Evolutionary conservation across 2,113 vertebrate species (phyloP).

Genomic region (Elaphurus davidianus): DNA sequence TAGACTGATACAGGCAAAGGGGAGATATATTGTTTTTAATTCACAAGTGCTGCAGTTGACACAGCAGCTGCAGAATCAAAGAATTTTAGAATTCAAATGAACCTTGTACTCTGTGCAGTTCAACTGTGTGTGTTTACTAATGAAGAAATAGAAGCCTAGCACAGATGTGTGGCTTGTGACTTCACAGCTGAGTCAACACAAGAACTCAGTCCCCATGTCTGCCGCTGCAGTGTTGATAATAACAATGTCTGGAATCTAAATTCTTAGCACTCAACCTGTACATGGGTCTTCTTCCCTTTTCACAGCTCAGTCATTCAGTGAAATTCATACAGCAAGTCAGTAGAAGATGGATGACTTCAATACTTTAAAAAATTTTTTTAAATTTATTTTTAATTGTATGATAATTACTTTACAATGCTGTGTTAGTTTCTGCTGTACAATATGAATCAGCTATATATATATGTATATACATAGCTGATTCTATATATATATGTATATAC

Average conservation of each 20-base stretch:
- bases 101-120: neutral
- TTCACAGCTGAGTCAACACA: neutral
- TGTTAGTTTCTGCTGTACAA: neutral
- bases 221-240: neutral
- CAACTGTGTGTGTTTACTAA: neutral
- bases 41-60: neutral
- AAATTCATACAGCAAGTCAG: neutral
- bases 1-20: neutral
- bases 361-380: neutral
- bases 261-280: neutral
- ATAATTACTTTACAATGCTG: neutral
- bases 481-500: too few species aligned
- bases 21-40: neutral
- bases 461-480: neutral
- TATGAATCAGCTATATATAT: neutral
- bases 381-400: neutral
- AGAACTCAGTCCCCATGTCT: neutral
- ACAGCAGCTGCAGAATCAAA: neutral
- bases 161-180: neutral
- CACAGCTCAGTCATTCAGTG: neutral
- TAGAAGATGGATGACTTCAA: neutral
- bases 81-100: neutral
- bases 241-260: neutral
- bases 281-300: neutral
- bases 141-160: neutral